A percentile compares a stretch with the other conserved stretches of the same genome.
phyloP scores from a whole-genome alignment of 2,797 vertebrate genomes.

The Dryobates pubescens region DNA sequence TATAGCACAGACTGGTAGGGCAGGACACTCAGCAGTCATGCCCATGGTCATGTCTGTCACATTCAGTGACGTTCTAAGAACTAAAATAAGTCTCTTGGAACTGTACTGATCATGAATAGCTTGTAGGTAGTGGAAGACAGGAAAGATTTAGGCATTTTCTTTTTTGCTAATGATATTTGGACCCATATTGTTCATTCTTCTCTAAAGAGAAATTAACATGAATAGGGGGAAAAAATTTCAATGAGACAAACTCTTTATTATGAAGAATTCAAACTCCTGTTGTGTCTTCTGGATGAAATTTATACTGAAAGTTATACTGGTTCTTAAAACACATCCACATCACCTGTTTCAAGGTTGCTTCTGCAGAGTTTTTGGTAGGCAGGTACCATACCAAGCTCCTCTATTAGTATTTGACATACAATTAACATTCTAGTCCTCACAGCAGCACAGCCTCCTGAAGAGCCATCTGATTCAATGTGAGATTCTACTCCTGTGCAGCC shows the following conservation, averaged over 20 bases:
- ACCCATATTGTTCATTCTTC: neutral
- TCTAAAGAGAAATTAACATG: neutral
- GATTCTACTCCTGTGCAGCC: neutral
- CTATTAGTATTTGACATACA: neutral
- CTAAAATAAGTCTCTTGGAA: neutral
- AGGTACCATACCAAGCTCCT: neutral
- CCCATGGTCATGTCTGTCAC: neutral
- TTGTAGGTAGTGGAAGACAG: neutral
- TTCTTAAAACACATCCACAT: neutral
- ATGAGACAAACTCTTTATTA: neutral
- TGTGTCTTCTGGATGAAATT: neutral
- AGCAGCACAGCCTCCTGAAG: neutral
- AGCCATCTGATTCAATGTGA: neutral
- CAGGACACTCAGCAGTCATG: neutral
- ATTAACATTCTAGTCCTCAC: neutral
- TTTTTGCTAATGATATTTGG: neutral
- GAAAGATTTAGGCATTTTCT: neutral
- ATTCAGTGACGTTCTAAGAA: neutral
- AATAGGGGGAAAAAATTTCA: too few species aligned
- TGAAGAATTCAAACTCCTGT: neutral
- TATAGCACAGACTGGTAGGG: neutral
- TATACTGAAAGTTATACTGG: neutral
- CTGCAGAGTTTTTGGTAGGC: neutral
- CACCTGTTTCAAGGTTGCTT: neutral
- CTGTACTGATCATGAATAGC: neutral